These are phyloP conservation scores for Isoperla grammatica DNA, from an alignment of 2,888 invertebrate species.

Conservation along the genomic window DNA sequence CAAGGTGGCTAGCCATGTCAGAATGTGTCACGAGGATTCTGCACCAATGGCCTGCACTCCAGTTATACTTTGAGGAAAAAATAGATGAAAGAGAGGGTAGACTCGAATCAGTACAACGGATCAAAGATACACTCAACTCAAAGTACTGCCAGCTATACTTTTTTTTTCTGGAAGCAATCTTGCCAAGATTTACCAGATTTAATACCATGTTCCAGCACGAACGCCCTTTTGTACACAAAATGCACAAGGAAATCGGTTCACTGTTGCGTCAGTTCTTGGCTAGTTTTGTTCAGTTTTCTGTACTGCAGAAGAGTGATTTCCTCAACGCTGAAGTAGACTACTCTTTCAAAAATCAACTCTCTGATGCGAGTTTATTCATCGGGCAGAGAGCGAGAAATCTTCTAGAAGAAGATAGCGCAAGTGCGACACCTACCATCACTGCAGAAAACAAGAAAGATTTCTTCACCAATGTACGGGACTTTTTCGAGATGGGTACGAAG, in stretches of 20 bases:
- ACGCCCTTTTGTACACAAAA: not conserved
- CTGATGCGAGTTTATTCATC: no score
- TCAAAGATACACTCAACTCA: not conserved
- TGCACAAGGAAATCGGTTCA: slow-evolving; percentile 2
- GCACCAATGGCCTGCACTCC: slow-evolving; percentile 8
- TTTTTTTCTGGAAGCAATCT: not conserved
- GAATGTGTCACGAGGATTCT: slow-evolving; percentile 4
- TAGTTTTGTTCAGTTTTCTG: slow-evolving; percentile 9
- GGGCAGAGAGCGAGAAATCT: no score
- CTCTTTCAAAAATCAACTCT: no score
- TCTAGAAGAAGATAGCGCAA: no score
- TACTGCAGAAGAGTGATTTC: not conserved
- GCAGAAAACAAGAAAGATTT: no score
- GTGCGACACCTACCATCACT: no score
- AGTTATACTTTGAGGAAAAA: not conserved
- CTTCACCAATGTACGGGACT: no score
- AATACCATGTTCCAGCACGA: slow-evolving; percentile 9
- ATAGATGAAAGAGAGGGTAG: not conserved
- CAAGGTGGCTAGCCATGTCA: slow-evolving; percentile 7
- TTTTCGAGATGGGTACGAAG: no score
- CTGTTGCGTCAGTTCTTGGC: slow-evolving; percentile 1
- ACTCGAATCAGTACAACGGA: not conserved
- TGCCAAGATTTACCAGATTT: not conserved
- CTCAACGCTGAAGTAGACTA: no score
- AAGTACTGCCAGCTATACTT: not conserved